Conservation (phyloP, 2,113 vertebrate genomes). For the Oreamnos americanus region DNA sequence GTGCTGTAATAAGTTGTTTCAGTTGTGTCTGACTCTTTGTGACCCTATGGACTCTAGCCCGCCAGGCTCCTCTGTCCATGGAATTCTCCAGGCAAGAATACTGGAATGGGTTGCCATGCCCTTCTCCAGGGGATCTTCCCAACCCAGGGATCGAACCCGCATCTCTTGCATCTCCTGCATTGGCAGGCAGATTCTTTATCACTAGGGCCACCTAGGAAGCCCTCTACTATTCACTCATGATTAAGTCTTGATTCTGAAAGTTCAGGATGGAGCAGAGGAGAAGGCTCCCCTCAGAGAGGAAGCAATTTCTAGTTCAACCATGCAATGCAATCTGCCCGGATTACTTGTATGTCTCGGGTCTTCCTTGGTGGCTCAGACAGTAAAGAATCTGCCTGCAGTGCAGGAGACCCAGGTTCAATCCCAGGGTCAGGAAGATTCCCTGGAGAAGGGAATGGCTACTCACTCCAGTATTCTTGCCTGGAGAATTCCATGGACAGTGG, state of each 20-base stretch:
- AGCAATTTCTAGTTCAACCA: neutral
- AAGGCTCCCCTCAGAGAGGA: neutral
- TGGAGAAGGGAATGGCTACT: neutral
- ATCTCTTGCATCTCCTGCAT: neutral
- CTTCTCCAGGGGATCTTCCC: neutral
- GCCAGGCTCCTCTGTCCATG: neutral
- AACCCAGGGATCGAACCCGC: neutral
- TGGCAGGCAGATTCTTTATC: neutral
- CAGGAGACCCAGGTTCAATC: neutral
- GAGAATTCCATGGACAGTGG: neutral
- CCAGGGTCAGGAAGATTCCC: neutral
- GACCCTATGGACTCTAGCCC: neutral
- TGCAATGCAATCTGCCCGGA: neutral
- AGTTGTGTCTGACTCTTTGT: neutral
- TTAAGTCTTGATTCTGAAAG: neutral
- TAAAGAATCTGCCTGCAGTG: neutral
- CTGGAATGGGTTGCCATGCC: neutral
- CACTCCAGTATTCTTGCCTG: neutral
- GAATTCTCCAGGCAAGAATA: neutral
- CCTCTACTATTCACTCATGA: neutral
- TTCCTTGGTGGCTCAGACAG: neutral
- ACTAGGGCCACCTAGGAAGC: neutral
- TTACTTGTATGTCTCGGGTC: neutral
- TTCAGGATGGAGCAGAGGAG: neutral
- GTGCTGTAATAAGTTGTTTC: neutral